Base-by-base conservation (phyloP, 1,140 invertebrate species). In the Holcopasites calliopsidis region DNA sequence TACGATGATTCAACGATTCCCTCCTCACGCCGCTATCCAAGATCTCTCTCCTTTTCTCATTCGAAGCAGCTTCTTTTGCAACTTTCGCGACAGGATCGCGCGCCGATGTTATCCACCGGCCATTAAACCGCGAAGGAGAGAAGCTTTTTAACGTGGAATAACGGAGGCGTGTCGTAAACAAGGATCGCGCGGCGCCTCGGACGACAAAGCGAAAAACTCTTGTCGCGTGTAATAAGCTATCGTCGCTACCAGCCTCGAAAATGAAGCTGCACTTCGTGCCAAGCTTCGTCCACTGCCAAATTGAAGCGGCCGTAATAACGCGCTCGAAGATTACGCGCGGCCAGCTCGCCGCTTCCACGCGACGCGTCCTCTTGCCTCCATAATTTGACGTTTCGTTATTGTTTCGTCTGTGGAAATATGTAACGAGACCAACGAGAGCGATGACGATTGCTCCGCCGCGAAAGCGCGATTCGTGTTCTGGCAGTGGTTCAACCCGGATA, bases 181-280 rank as follows among this genome's bases (percentile, higher is more conserved):
- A 21, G 26, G 60, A 21, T 16, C 23, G 42, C 11, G 26, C 31
- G 71, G 71, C 71, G 71, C 71, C 38, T 42, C 13, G 0, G n/a
- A 33, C 3, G 49, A 49, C 16, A 13, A 55, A 65, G 8, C 26
- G 11, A 2, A 35, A 55, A 74, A 66, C n/a, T 6, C 5, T 35
- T 13, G 26, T 28, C 47, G 35, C 26, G 33, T 35, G 61, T 44
- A 66, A 74, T 42, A 26, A 64, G 38, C 50, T 44, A 33, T 33
- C 49, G 49, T 65, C 40, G 49, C 23, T 7, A n/a, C 16, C 49
- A 42, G 21, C 18, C 62, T 26, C 62, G 50, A 47, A 44, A 66
- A 74, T 74, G 71, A 74, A 74, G 62, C 65, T 65, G 49, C 66
- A 74, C 49, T 47, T 47, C 2, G 71, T 65, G 71, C 71, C 71